Percentiles rank a stretch among this genome's conserved stretches.
Conservation (phyloP, 2,888 invertebrate genomes). For the Nomada fabriciana region DNA sequence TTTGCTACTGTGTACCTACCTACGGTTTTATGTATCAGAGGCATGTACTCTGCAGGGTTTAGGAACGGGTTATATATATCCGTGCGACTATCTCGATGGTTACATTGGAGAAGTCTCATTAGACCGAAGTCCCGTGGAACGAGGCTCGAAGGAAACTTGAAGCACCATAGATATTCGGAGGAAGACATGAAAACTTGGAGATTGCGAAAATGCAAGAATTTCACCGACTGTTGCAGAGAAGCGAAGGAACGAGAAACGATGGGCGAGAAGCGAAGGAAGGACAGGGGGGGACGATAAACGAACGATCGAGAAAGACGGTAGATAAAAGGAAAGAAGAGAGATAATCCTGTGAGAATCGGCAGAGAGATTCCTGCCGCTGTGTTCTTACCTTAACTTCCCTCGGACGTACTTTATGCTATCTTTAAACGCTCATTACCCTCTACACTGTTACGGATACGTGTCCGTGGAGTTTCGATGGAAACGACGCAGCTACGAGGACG, state of each 20-base stretch:
- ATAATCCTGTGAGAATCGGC: slow-evolving; percentile 17
- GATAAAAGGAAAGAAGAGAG: slow-evolving; percentile 31
- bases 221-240: slow-evolving; percentile 47
- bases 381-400: slow-evolving; percentile 40
- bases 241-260: slow-evolving; percentile 25
- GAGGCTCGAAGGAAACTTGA: slow-evolving; percentile 66
- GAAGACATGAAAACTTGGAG: slow-evolving; percentile 83
- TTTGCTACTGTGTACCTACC: slow-evolving; percentile 22
- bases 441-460: slow-evolving; percentile 40
- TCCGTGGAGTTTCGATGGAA: slow-evolving; percentile 27
- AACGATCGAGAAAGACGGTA: not conserved
- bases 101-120: slow-evolving; percentile 78
- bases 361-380: slow-evolving; percentile 26
- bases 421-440: slow-evolving; percentile 49
- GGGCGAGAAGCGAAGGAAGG: not conserved
- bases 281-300: slow-evolving; percentile 1
- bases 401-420: slow-evolving; percentile 44
- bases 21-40: slow-evolving; percentile 41
- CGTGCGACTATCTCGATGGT: slow-evolving; percentile 73
- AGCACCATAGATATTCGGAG: slow-evolving; percentile 72
- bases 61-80: slow-evolving; percentile 47
- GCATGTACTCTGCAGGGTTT: slow-evolving; percentile 60
- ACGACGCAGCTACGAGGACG: slow-evolving; percentile 16
- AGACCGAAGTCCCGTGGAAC: slow-evolving; percentile 73
- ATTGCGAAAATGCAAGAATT: slow-evolving; percentile 80